Conservation (phyloP, 2,797 vertebrate genomes). For the Alosa sapidissima region DNA sequence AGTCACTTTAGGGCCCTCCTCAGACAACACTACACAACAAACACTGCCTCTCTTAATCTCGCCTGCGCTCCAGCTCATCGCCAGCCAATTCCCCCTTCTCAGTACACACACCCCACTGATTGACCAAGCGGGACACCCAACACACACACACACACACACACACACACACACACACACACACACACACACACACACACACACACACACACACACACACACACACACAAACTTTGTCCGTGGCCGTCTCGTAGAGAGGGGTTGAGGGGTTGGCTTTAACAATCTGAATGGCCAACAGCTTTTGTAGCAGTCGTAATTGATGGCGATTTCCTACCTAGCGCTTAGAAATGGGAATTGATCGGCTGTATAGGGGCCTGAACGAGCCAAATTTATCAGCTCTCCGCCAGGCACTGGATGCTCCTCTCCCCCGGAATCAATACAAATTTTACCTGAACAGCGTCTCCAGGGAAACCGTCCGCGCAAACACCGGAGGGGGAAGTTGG, state of each 20-base stretch:
- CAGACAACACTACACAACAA: not conserved
- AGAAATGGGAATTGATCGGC: constrained; percentile 46
- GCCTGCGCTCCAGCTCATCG: not conserved
- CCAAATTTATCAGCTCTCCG: constrained; percentile 49
- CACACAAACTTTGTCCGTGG: not conserved
- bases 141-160: too few relatives aligned
- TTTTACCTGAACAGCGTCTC: constrained; percentile 41
- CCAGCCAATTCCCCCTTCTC: not conserved
- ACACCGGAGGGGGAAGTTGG: constrained; percentile 22
- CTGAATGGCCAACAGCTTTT: constrained; percentile 31
- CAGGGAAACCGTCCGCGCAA: constrained; percentile 37
- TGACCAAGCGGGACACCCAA: not conserved
- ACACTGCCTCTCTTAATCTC: not conserved
- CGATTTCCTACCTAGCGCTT: constrained; percentile 38
- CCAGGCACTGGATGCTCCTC: constrained; percentile 33
- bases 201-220: not conserved
- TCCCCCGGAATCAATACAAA: constrained; percentile 40
- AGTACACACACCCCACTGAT: not conserved
- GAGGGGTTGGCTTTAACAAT: not conserved
- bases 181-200: not conserved
- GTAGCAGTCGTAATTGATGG: constrained; percentile 44
- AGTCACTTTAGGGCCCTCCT: not conserved
- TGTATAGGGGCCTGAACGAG: constrained; percentile 11
- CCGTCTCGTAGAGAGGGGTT: not conserved
- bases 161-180: not conserved